Conservation (phyloP, 1,140 invertebrate species). For the Scylla paramamosain region DNA sequence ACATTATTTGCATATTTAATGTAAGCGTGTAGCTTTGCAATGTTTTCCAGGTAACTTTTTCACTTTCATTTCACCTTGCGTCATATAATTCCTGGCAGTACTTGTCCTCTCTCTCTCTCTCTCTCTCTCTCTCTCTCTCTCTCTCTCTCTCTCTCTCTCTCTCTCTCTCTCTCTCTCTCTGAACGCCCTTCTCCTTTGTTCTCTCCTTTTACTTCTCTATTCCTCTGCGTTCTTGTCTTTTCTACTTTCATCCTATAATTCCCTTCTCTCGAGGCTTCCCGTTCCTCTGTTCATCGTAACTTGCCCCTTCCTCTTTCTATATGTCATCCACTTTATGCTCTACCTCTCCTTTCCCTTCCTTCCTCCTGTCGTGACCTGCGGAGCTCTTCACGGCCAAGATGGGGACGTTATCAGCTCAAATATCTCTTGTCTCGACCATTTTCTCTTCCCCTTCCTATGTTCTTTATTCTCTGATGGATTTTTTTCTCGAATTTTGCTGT, state of each 20-base stretch:
- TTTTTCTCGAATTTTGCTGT: background rate
- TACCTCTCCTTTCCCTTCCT: background rate
- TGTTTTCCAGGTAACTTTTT: background rate
- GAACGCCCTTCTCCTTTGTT: background rate
- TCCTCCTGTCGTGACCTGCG: background rate
- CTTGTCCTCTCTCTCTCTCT: background rate
- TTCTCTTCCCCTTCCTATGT: background rate
- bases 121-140: background rate
- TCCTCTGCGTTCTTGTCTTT: background rate
- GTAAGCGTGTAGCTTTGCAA: background rate
- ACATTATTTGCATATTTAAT: background rate
- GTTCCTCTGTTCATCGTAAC: constrained; percentile 46
- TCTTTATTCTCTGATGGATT: background rate
- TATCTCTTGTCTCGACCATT: background rate
- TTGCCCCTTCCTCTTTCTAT: constrained; percentile 40
- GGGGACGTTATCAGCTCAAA: background rate
- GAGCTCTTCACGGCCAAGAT: background rate
- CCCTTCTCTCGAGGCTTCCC: background rate
- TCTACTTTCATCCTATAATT: constrained; percentile 1
- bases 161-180: background rate
- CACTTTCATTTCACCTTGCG: background rate
- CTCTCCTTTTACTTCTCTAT: background rate
- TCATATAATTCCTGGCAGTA: background rate
- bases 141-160: constrained; percentile 1
- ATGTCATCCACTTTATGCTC: constrained; percentile 48